A percentile compares a stretch with the other conserved stretches of the same genome.
These are phyloP conservation scores for Mechanitis messenoides DNA, from an alignment of 2,888 invertebrate genomes.

Conservation along the genomic window DNA sequence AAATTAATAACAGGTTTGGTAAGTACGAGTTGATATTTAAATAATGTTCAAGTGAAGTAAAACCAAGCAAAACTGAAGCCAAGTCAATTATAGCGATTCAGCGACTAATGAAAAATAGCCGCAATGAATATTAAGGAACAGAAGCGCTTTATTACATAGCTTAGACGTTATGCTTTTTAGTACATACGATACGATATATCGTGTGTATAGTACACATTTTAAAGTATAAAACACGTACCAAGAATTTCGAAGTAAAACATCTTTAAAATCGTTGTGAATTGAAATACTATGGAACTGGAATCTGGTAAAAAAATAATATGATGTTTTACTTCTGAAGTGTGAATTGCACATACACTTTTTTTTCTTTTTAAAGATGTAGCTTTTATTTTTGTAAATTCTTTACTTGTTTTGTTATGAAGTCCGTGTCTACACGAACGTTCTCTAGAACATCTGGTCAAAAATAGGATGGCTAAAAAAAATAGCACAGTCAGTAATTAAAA, in stretches of 20 bases:
- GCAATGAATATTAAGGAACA: constrained; percentile 37
- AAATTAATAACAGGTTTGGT: not conserved
- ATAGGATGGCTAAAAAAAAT: too few relatives aligned
- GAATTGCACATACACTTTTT: too few relatives aligned
- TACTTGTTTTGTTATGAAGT: not conserved
- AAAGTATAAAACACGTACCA: too few relatives aligned
- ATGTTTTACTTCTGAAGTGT: too few relatives aligned
- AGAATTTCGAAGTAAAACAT: too few relatives aligned
- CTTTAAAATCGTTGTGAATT: too few relatives aligned
- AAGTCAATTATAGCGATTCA: constrained; percentile 45
- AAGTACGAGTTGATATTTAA: constrained; percentile 6
- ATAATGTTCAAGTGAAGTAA: constrained; percentile 9
- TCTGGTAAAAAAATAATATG: too few relatives aligned
- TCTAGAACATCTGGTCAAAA: too few relatives aligned
- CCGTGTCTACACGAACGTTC: too few relatives aligned
- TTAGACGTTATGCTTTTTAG: constrained; percentile 27
- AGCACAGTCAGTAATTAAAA: too few relatives aligned
- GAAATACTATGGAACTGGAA: too few relatives aligned
- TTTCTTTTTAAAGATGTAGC: too few relatives aligned
- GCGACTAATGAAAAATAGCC: constrained; percentile 54
- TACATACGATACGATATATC: constrained; percentile 24
- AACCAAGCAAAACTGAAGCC: constrained; percentile 22
- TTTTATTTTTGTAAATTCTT: not conserved
- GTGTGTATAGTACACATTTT: not conserved
- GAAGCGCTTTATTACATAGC: constrained; percentile 35